These are phyloP conservation scores for Mus caroli DNA, from an alignment of 2,797 vertebrate species.

Conservation along the genomic window DNA sequence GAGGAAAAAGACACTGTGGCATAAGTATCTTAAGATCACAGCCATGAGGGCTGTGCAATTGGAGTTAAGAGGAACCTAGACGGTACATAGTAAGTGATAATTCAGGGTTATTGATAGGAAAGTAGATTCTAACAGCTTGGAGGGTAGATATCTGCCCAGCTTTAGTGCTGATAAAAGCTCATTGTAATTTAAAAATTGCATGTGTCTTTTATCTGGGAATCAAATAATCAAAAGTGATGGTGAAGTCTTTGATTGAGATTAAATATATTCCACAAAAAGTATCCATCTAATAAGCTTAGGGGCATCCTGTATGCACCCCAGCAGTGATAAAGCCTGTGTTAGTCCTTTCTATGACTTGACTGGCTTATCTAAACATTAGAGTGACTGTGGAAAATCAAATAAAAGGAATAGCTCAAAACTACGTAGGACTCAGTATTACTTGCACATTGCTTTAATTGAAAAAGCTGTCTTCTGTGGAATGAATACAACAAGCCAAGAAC, in stretches of 20 bases:
- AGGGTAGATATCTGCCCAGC: background rate
- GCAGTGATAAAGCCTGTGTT: background rate
- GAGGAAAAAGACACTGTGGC: background rate
- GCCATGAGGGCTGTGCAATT: background rate
- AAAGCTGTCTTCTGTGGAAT: background rate
- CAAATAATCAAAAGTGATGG: background rate
- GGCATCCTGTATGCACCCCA: background rate
- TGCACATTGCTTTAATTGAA: conserved; percentile 59
- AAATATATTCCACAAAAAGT: background rate
- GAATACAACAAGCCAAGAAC: conserved; percentile 10
- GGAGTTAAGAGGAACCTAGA: background rate
- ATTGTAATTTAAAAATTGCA: background rate
- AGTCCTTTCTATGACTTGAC: background rate
- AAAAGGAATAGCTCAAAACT: background rate
- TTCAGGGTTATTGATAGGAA: background rate
- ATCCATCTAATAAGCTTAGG: background rate
- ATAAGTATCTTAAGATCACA: background rate
- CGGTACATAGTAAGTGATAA: background rate
- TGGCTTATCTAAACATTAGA: conserved; percentile 6
- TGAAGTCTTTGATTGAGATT: background rate
- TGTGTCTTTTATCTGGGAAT: background rate
- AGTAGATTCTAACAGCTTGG: background rate
- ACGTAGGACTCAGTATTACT: conserved; percentile 3
- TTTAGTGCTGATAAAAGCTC: background rate
- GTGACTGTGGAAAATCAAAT: background rate